Percentiles rank a stretch among this genome's conserved stretches.
Conservation (phyloP, 2,888 invertebrate species). For the Xylota segnis region DNA sequence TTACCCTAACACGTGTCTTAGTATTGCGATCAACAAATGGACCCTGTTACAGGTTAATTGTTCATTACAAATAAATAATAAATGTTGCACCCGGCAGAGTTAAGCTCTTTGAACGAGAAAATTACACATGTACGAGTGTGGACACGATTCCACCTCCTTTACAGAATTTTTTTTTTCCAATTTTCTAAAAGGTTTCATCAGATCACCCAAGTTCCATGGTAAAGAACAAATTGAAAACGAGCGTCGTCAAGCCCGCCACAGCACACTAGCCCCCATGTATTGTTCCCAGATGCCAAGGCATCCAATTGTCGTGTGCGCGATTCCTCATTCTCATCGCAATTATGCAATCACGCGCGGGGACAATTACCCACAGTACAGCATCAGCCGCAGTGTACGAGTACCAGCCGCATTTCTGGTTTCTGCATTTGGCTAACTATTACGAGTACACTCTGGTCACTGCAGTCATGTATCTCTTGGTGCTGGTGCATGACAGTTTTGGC, state of each 20-base stretch:
- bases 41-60: slow-evolving; percentile 4
- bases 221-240: slow-evolving; percentile 49
- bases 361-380: slow-evolving; percentile 50
- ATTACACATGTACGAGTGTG: background rate
- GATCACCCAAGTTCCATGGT: background rate
- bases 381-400: background rate
- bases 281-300: slow-evolving; percentile 47
- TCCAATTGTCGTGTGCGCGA: slow-evolving; percentile 42
- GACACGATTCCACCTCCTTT: slow-evolving; percentile 12
- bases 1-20: background rate
- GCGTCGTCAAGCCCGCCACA: background rate
- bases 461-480: slow-evolving; percentile 9
- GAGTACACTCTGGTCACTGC: slow-evolving; percentile 52
- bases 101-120: background rate
- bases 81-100: background rate
- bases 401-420: slow-evolving; percentile 52
- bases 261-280: slow-evolving; percentile 10
- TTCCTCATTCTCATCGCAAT: slow-evolving; percentile 42
- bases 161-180: background rate
- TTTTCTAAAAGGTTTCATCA: slow-evolving; percentile 11
- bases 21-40: background rate
- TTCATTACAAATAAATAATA: background rate
- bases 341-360: slow-evolving; percentile 58
- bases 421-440: slow-evolving; percentile 27
- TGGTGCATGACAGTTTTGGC: slow-evolving; percentile 55